Conservation (phyloP, 2,888 invertebrate genomes). For the Dyspetes luteomarginatus region DNA sequence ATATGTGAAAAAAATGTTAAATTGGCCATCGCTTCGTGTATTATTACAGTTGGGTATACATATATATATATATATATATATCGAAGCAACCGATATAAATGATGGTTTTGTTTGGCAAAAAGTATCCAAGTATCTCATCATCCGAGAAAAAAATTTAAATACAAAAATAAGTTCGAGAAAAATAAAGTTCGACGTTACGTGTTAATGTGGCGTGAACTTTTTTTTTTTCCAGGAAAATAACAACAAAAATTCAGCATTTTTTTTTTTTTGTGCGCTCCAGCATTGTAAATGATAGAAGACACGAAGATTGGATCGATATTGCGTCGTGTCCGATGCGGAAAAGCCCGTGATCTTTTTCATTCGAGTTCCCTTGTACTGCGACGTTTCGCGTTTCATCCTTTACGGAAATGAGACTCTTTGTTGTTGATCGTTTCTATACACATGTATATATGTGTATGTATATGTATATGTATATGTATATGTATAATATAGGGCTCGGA, state of each 20-base stretch:
- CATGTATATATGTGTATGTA: too few species aligned
- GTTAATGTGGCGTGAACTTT: background rate
- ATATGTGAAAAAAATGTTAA: background rate
- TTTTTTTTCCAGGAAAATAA: background rate
- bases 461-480: too few species aligned
- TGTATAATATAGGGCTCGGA: too few species aligned
- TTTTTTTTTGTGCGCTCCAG: background rate
- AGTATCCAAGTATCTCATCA: background rate
- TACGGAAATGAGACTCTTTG: conserved; percentile 26
- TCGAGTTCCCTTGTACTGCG: background rate
- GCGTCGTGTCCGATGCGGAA: conserved; percentile 12
- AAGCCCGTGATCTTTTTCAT: conserved; percentile 36
- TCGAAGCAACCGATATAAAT: background rate
- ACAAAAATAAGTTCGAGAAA: background rate
- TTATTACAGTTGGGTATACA: background rate
- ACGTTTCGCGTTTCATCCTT: conserved; percentile 27
- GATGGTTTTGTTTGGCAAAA: background rate
- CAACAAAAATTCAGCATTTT: background rate
- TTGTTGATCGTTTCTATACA: background rate
- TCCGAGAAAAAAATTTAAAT: background rate
- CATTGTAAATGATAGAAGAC: background rate
- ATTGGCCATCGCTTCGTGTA: background rate
- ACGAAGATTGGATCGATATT: conserved; percentile 24
- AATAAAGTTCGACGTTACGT: background rate
- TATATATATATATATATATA: too few species aligned